These are phyloP conservation scores for Coilia nasus DNA, from an alignment of 2,797 vertebrate genomes.

Conservation along the genomic window DNA sequence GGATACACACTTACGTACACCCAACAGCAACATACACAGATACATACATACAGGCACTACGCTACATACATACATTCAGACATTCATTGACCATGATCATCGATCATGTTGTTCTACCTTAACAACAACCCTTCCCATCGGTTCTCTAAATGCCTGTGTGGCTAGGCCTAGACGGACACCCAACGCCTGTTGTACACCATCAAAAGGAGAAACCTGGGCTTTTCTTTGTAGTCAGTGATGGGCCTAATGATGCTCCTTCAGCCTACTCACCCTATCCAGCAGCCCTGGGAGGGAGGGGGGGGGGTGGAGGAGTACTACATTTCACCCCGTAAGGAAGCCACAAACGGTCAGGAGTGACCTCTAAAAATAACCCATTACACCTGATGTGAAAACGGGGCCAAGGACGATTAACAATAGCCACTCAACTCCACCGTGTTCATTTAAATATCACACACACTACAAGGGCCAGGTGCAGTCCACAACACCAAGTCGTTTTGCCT, in stretches of 20 bases:
- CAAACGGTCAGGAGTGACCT: background rate
- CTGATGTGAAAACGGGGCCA: slow-evolving; percentile 15
- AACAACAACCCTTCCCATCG: too few relatives aligned
- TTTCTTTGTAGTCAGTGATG: background rate
- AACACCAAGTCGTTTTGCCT: background rate
- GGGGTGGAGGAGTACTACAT: background rate
- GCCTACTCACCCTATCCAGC: background rate
- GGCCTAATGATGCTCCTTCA: background rate
- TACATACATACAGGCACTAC: too few relatives aligned
- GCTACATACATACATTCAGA: too few relatives aligned
- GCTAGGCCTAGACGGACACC: background rate
- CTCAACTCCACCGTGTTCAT: background rate
- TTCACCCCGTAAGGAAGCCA: background rate
- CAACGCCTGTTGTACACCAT: background rate
- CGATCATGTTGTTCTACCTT: too few relatives aligned
- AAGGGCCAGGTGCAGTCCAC: background rate
- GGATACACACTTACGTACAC: too few relatives aligned
- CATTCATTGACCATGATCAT: too few relatives aligned
- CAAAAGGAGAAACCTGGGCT: background rate
- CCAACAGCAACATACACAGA: too few relatives aligned
- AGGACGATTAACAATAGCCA: slow-evolving; percentile 18
- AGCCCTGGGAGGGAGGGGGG: background rate
- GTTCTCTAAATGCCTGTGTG: too few relatives aligned
- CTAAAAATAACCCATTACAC: slow-evolving; percentile 17
- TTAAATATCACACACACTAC: background rate